Base-by-base conservation (phyloP, 2,797 vertebrate genomes). In the Chaetodon trifasciatus region DNA sequence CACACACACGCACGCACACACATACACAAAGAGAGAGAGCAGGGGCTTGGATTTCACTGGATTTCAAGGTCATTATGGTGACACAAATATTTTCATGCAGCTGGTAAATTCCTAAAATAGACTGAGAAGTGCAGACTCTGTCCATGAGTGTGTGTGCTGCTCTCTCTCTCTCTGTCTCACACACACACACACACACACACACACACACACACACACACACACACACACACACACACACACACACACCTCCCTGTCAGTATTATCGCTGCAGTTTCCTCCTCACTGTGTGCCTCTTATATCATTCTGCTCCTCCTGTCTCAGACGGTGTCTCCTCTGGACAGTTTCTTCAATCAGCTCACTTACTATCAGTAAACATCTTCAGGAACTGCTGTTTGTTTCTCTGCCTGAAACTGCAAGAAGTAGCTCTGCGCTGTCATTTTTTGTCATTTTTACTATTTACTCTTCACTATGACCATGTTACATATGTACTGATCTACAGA, bases 261-360 rank as follows among this genome's bases (percentile, higher is more conserved):
- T 63, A 39, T 40, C 52, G 57, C 52, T 63, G 50, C 66, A 63
- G 46, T 55, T 63, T 53, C 37, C 56, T 74, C 23, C 53, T 24
- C 44, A 9, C 57, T 64, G 44, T 39, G 8, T 32, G 49, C n/a
- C 49, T 73, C 46, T 35, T 52, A 37, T 49, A 57, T 67, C 16
- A 4, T 11, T 52, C 19, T 16, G 42, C 37, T 57, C 63, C 65
- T 70, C 40, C 17, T 62, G 50, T 74, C 60, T 74, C 19, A 17
- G 16, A 72, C 76, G 35, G 5, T 44, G 5, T 3, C 17, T 10
- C 17, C 49, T 52, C 49, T 1, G 19, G 10, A 72, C 67, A 37
- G 2, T 35, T 6, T 23, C 52, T 28, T 39, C 19, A 7, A 40
- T 37, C 15, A 52, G 32, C 21, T 66, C 40, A 35, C 42, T 58